Base-by-base conservation (phyloP, 53 echinoderm and acorn worm species). In the Antedon mediterranea region DNA sequence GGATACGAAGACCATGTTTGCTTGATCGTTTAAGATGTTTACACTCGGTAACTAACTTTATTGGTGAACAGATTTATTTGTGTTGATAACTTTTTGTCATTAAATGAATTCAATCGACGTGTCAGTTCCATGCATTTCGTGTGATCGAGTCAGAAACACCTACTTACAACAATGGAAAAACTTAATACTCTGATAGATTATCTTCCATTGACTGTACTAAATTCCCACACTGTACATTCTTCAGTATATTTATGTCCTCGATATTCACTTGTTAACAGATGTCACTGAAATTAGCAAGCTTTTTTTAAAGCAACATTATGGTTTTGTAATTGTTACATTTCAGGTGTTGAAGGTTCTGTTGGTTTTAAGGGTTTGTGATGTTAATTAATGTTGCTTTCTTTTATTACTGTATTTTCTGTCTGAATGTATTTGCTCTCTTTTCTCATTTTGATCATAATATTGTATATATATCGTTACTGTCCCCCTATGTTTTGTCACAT, bases 31-130 rank as follows among this genome's bases (percentile, higher is more conserved):
- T 81, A 42, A 72, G 84, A 37, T 33, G 71, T 34, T 87, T 87
- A 57, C 87, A 90, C 71, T 73, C 77, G 42, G 78, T 77, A 0
- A 81, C 71, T 0, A 85, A 82, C 28, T 80, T 41, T 88, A 30
- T 26, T 85, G 28, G 88, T 88, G 18, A 77, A 82, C 20, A 73
- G 79, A 30, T 81, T 91, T 6, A 83, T 88, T 34, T 29, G 79
- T 11, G 31, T 75, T 28, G 87, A 86, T 71, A 71, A 44, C 0
- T 73, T 84, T 43, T 79, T 90, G 0, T 71, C 77, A 29, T n/a
- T 81, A 15, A 37, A 71, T 0, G 73, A 86, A 43, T 31, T 84
- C 23, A 90, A 90, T 73, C 33, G 33, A 26, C 8, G 90, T 28
- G 13, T 87, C 13, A 85, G 43, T 80, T 44, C 32, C 85, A 81